Conservation (phyloP, 2,888 invertebrate species). For the Drosophila differens region DNA sequence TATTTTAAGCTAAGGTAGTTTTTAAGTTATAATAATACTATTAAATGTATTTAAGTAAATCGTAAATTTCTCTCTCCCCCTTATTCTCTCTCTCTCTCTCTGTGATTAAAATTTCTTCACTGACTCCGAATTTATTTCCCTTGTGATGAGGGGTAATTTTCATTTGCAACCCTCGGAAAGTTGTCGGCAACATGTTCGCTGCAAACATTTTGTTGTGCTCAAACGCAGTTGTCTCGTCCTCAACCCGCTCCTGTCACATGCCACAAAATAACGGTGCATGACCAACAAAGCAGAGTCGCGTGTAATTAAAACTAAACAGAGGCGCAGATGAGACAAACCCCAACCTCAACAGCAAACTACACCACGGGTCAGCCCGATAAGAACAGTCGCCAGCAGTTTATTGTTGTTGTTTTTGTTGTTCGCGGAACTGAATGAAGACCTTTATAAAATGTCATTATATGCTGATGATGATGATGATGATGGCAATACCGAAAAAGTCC, state of each 20-base stretch:
- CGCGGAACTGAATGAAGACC: constrained; percentile 13
- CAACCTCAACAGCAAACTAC: constrained; percentile 3
- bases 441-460: constrained; percentile 46
- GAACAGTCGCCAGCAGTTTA: constrained; percentile 61
- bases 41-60: not conserved
- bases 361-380: constrained; percentile 47
- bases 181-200: constrained; percentile 38
- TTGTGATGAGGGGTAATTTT: constrained; percentile 33
- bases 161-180: constrained; percentile 5
- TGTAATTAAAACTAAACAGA: constrained; percentile 79
- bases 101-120: not conserved
- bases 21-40: not conserved
- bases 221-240: not conserved
- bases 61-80: not conserved
- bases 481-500: constrained; percentile 51
- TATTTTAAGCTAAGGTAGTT: not conserved
- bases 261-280: constrained; percentile 58
- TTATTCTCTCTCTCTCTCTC: not conserved
- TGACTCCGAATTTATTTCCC: constrained; percentile 41
- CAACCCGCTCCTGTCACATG: constrained; percentile 8
- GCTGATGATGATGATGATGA: constrained; percentile 34
- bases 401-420: constrained; percentile 10
- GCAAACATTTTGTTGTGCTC: not conserved
- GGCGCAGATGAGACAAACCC: constrained; percentile 25
- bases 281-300: constrained; percentile 65